Conservation (phyloP, 1,140 invertebrate species). For the Aphaenogaster ashmeadi region DNA sequence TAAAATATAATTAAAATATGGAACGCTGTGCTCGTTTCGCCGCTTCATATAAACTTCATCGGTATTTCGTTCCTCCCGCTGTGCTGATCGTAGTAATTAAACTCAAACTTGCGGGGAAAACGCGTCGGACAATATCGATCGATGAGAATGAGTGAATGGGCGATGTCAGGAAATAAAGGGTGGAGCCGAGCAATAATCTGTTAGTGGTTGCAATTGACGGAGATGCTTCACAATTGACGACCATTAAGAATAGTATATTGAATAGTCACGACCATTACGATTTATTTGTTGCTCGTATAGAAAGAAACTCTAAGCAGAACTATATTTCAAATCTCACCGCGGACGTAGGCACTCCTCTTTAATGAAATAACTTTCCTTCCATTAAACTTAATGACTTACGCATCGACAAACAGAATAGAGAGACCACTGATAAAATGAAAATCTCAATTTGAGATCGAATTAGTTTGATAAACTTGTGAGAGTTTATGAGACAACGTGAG, state of each 20-base stretch:
- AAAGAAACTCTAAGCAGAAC: conserved; percentile 19
- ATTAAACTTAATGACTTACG: conserved; percentile 28
- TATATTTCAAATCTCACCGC: neutral
- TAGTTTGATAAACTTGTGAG: conserved; percentile 1
- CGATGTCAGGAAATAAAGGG: conserved; percentile 40
- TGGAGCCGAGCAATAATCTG: conserved; percentile 28
- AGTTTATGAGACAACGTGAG: neutral
- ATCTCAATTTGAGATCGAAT: neutral
- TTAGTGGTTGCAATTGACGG: conserved; percentile 52
- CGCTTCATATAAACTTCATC: conserved; percentile 1
- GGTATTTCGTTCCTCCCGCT: conserved; percentile 2
- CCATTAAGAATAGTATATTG: conserved; percentile 49
- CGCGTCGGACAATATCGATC: conserved; percentile 27
- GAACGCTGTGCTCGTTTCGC: neutral
- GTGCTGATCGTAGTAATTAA: conserved; percentile 17
- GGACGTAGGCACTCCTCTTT: neutral
- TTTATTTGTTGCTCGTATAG: neutral
- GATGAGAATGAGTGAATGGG: conserved; percentile 12
- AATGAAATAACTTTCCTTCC: conserved; percentile 2
- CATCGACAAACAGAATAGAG: neutral
- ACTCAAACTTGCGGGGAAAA: conserved; percentile 34
- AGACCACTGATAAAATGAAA: neutral
- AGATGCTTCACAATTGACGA: conserved; percentile 44
- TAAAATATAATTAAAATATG: conserved; percentile 17
- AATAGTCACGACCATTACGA: neutral